A percentile compares a stretch with the other conserved stretches of the same genome.
Conservation (phyloP, 2,113 vertebrate genomes). For the Alectura lathami region DNA sequence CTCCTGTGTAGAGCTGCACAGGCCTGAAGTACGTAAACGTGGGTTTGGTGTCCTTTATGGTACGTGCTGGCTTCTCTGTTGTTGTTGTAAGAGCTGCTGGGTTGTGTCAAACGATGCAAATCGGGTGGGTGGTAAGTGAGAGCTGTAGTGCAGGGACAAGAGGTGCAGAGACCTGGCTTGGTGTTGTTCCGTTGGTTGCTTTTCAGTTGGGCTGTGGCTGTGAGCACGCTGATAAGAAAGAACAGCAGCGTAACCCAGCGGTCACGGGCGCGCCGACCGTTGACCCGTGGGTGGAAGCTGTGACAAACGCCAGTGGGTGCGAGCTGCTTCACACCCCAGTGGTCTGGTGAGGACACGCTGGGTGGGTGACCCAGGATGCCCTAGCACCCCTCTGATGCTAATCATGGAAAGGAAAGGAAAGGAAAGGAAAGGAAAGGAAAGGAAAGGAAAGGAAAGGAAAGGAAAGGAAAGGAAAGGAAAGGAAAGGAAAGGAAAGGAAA, state of each 20-base stretch:
- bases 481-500: too few relatives aligned
- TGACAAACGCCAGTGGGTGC: not conserved
- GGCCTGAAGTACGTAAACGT: rapidly evolving
- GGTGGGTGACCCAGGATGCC: not conserved
- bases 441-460: too few relatives aligned
- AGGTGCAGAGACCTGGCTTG: not conserved
- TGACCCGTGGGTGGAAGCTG: not conserved
- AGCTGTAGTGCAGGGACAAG: not conserved
- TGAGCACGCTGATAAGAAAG: not conserved
- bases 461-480: too few relatives aligned
- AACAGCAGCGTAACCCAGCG: not conserved
- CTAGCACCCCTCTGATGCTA: not conserved
- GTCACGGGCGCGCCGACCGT: not conserved
- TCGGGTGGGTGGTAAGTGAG: not conserved
- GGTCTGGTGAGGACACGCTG: not conserved
- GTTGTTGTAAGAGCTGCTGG: not conserved
- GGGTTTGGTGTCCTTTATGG: rapidly evolving
- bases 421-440: too few relatives aligned
- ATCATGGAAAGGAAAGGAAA: too few relatives aligned
- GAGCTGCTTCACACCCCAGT: not conserved
- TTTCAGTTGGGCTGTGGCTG: not conserved
- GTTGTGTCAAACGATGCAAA: not conserved
- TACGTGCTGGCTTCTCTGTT: rapidly evolving
- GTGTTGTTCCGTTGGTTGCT: not conserved
- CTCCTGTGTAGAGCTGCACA: rapidly evolving